A percentile compares a stretch with the other conserved stretches of the same genome.
Conservation (phyloP, 2,888 invertebrate genomes). For the Phrixothrix hirtus region DNA sequence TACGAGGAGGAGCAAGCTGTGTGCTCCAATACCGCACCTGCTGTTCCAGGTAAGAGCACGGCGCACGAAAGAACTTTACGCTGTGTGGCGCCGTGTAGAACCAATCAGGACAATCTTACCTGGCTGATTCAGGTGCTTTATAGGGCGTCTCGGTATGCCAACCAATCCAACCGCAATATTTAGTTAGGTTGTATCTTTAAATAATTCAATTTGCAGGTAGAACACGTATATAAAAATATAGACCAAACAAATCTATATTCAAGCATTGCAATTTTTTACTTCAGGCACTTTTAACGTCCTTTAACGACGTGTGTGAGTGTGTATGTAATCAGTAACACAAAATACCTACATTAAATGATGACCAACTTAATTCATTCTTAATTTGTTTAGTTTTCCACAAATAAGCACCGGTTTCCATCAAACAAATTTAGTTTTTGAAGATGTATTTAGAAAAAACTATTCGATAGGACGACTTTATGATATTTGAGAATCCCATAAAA, state of each 20-base stretch:
- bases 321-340: no score
- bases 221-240: neutral
- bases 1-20: conserved; percentile 49
- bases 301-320: no score
- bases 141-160: conserved; percentile 32
- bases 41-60: conserved; percentile 46
- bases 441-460: no score
- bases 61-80: conserved; percentile 43
- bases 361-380: no score
- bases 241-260: neutral
- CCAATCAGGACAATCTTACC: conserved; percentile 33
- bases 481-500: no score
- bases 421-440: no score
- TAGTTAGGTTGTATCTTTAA: neutral
- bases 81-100: conserved; percentile 29
- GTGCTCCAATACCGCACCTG: conserved; percentile 50
- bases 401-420: no score
- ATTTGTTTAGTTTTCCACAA: no score
- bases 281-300: neutral
- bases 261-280: neutral
- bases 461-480: no score
- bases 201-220: neutral
- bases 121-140: conserved; percentile 37
- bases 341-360: no score
- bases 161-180: conserved; percentile 30